Evolutionary conservation across 1,140 invertebrate species (phyloP).

Genomic region (Periplaneta americana): DNA sequence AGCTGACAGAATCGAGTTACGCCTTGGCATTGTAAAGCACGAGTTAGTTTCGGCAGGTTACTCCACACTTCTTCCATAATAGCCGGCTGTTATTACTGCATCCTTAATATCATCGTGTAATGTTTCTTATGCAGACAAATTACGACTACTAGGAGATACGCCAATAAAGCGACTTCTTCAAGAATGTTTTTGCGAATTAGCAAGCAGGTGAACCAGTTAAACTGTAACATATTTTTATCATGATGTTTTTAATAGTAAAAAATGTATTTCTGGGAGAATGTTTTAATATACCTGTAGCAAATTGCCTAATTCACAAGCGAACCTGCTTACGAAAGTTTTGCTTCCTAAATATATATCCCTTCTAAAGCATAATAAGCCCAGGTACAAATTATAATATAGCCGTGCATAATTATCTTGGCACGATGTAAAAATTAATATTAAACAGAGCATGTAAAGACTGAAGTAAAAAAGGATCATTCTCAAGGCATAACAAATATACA

Average conservation of each 20-base stretch:
- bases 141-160: neutral
- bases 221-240: neutral
- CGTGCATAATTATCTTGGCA: neutral
- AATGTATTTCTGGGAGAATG: no score
- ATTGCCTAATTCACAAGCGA: neutral
- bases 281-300: neutral
- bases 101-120: neutral
- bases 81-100: neutral
- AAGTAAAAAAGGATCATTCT: no score
- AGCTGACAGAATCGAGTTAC: no score
- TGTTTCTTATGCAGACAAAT: neutral
- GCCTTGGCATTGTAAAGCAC: neutral
- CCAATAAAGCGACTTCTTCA: neutral
- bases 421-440: no score
- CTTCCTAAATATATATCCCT: neutral
- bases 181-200: neutral
- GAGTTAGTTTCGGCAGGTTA: neutral
- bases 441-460: no score
- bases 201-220: neutral
- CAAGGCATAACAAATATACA: no score
- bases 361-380: neutral
- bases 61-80: neutral
- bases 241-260: no score
- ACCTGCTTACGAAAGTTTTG: neutral
- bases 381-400: neutral